Percentiles rank a stretch among this genome's conserved stretches.
These are phyloP conservation scores for Drosophila miranda DNA, from an alignment of 1,140 invertebrate genomes.

Conservation along the genomic window DNA sequence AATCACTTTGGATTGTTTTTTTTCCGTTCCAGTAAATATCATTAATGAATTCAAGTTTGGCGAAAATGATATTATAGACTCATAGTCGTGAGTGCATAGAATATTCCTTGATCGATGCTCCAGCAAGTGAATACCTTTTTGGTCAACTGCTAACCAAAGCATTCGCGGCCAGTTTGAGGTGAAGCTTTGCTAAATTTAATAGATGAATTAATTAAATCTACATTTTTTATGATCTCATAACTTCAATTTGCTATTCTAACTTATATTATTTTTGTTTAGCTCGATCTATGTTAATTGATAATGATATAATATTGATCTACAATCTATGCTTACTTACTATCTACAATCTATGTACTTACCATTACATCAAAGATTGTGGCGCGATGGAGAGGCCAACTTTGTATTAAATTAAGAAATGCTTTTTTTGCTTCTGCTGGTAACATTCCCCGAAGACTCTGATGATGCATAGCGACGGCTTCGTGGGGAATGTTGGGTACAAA, in stretches of 20 bases:
- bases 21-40: constrained; percentile 93
- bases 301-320: too few species aligned
- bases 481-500: constrained; percentile 88
- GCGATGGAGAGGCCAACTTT: constrained; percentile 95
- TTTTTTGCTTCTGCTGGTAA: constrained; percentile 93
- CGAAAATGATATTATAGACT: constrained; percentile 92
- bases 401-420: constrained; percentile 95
- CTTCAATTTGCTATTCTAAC: too few species aligned
- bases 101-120: constrained; percentile 94
- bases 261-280: too few species aligned
- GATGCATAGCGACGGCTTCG: constrained; percentile 92
- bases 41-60: constrained; percentile 94
- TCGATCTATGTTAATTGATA: too few species aligned
- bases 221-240: too few species aligned
- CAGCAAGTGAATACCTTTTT: constrained; percentile 94
- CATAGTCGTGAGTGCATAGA: constrained; percentile 94
- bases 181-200: constrained; percentile 89
- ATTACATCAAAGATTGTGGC: constrained; percentile 98
- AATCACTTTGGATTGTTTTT: constrained; percentile 96
- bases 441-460: constrained; percentile 94
- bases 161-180: constrained; percentile 96
- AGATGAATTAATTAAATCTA: not conserved
- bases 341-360: constrained; percentile 58
- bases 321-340: too few species aligned
- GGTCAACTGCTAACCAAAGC: constrained; percentile 96